Evolutionary conservation across 2,797 vertebrate genomes (phyloP), one percentile per base, ranked within the genome.

Genomic region (Squalus acanthias): DNA sequence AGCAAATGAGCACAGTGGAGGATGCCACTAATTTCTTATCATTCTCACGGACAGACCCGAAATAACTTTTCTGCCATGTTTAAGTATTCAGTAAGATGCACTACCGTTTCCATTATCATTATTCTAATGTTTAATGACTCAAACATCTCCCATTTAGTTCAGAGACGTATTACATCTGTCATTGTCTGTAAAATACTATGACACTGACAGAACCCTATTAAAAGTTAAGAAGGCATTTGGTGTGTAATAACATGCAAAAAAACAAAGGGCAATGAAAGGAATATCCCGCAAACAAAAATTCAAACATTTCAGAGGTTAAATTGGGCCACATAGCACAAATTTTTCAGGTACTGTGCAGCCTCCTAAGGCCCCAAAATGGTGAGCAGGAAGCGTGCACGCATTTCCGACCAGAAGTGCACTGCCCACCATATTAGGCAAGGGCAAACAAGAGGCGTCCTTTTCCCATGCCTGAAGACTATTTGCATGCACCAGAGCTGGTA

Each of bases 1-100:
- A n/a, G 12, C 89, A 92, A 92, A n/a, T 60, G 60, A 65, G 29
- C 50, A 57, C 57, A 65, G 89, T 15, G 1, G 12, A 63, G 65
- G 60, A 92, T 92, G 57, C 29, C 57, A 92, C 10, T 63, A 92
- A 92, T 92, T 92, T 92, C 57, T 92, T 92, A 50, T 92, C 53
- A 9, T 9, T 33, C 53, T 91, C 89, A 60, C 13, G 15, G 26
- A 65, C 88, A 63, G 88, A 63, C 29, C 15, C 29, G 17, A 65
- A 92, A 92, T 65, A 92, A 92, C 57, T 91, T 29, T 63, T 33
- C 89, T 65, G 89, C 29, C 60, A n/a, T 57, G 15, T 15, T 92
- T 63, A 33, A 63, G 50, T 65, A 92, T 20, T 63, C 89, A 60
- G 15, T 17, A 92, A 92, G 89, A 92, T 65, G 29, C 60, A n/a